phyloP scores from a whole-genome alignment of 1,140 invertebrate species.

The Popillia japonica region DNA sequence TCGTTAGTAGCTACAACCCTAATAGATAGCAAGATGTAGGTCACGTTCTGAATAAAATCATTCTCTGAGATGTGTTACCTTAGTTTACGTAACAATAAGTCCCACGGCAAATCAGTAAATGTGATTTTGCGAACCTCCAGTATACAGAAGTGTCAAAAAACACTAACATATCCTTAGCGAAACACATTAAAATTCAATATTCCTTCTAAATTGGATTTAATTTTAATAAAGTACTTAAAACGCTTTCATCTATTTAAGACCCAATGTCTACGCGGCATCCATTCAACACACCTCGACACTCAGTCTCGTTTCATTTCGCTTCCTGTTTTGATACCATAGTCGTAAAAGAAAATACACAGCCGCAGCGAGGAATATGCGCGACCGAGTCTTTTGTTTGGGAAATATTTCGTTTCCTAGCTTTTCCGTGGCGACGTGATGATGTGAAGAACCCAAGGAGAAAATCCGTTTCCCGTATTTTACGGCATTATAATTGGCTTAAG shows the following conservation, averaged over 20 bases:
- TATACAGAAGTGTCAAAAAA: too few species aligned
- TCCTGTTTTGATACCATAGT: neutral
- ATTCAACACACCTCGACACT: neutral
- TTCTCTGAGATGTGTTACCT: too few species aligned
- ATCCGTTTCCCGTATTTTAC: neutral
- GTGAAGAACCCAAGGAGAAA: neutral
- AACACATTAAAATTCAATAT: too few species aligned
- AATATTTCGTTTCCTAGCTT: slow-evolving; percentile 24
- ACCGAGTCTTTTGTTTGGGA: slow-evolving; percentile 3
- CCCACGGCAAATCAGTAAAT: neutral
- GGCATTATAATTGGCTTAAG: slow-evolving; percentile 29
- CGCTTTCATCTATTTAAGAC: neutral
- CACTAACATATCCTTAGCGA: too few species aligned
- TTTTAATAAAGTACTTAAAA: neutral
- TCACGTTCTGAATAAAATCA: too few species aligned
- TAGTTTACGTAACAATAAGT: too few species aligned
- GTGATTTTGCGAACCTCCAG: too few species aligned
- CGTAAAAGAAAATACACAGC: slow-evolving; percentile 10
- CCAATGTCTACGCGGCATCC: neutral
- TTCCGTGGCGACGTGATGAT: slow-evolving; percentile 18
- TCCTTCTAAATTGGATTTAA: neutral
- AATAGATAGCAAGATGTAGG: too few species aligned
- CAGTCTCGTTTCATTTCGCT: neutral
- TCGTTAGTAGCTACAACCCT: neutral
- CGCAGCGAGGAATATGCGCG: neutral